These are phyloP conservation scores for Lepidothrix coronata DNA, from an alignment of 2,113 vertebrate species.

Conservation along the genomic window DNA sequence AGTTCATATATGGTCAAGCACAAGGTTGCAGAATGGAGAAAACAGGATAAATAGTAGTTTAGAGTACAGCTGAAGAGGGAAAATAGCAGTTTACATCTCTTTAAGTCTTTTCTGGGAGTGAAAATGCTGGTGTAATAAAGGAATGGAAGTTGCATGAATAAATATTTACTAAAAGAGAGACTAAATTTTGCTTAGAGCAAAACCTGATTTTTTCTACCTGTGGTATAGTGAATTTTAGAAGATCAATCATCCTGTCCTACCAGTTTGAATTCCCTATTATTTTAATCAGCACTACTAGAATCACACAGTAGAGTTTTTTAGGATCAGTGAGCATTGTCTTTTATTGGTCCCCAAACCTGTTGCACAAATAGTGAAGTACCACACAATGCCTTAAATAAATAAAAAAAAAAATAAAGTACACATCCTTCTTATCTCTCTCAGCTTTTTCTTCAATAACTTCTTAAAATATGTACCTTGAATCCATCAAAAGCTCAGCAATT, in stretches of 20 bases:
- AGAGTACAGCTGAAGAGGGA: not conserved
- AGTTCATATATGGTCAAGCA: not conserved
- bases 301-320: not conserved
- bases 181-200: not conserved
- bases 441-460: not conserved
- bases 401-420: rapidly evolving
- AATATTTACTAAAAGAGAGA: not conserved
- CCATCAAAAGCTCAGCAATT: not conserved
- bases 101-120: not conserved
- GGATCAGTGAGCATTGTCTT: not conserved
- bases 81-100: not conserved
- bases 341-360: not conserved
- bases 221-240: not conserved
- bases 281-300: not conserved
- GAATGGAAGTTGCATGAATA: not conserved
- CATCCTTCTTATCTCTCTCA: not conserved
- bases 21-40: not conserved
- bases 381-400: not conserved
- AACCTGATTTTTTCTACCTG: not conserved
- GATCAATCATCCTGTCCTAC: not conserved
- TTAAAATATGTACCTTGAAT: not conserved
- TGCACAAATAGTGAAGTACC: not conserved
- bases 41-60: not conserved
- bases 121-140: not conserved
- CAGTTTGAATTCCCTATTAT: not conserved